Evolutionary conservation across 2,113 vertebrate species (phyloP).

Genomic region (Sylvilagus bachmani): DNA sequence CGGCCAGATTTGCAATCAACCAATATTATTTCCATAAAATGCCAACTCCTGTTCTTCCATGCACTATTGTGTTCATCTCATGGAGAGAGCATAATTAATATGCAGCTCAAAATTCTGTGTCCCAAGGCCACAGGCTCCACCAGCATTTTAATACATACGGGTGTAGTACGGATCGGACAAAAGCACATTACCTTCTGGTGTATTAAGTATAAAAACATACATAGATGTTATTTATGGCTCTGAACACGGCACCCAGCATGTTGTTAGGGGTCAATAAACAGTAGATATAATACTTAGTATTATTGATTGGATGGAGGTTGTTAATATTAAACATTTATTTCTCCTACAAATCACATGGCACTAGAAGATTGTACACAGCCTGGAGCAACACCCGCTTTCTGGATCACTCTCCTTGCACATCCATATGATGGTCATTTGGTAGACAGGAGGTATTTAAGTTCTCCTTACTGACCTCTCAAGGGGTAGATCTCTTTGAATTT

Average conservation of each 20-base stretch:
- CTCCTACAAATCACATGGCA: conserved; percentile 61
- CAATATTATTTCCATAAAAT: conserved; percentile 52
- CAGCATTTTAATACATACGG: conserved; percentile 36
- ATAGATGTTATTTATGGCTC: conserved; percentile 57
- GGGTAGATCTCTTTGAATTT: conserved; percentile 84
- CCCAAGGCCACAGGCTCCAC: conserved; percentile 13
- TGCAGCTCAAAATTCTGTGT: conserved; percentile 53
- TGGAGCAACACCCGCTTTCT: neutral
- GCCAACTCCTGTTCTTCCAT: neutral
- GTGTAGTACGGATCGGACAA: conserved; percentile 37
- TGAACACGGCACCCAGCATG: conserved; percentile 50
- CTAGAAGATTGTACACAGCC: conserved; percentile 46
- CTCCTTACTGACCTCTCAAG: conserved; percentile 74
- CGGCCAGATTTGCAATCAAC: conserved; percentile 29
- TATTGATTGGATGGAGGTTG: conserved; percentile 57
- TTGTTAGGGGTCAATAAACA: conserved; percentile 52
- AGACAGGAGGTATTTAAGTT: conserved; percentile 76
- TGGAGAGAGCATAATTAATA: conserved; percentile 54
- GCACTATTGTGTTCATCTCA: conserved; percentile 25
- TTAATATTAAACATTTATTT: conserved; percentile 60
- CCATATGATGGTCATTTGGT: conserved; percentile 64
- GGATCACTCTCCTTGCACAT: conserved; percentile 22
- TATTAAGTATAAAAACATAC: conserved; percentile 64
- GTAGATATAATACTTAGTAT: conserved; percentile 51
- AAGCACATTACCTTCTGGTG: conserved; percentile 39